Evolutionary conservation across 2,888 invertebrate genomes (phyloP), one percentile per base, ranked within the genome.

Genomic region (Yponomeuta sedellus): DNA sequence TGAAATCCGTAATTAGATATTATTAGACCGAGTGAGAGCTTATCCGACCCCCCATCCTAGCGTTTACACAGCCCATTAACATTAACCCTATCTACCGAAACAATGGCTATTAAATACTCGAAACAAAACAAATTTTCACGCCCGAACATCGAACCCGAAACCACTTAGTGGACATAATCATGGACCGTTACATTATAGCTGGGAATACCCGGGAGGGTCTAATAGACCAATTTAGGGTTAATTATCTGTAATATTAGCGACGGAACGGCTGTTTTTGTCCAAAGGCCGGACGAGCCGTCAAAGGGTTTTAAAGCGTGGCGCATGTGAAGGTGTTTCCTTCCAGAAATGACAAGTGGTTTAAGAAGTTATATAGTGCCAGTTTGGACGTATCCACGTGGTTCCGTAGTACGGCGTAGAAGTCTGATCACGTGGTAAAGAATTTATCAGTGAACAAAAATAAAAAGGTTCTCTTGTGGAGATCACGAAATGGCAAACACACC

Each of bases 141-240:
- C 59, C 59, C 59, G 59, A 59, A 25, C 59, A 20, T 22, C 59
- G 25, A 11, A 20, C 20, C 59, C 59, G 25, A 59, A 20, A 20
- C 59, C 59, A 59, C 59, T 59, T 59, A 59, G 59, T 59, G 59
- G 59, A 59, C 25, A 59, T 59, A 52, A 52, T 52, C 59, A 59
- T 59, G 22, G 59, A 10, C 11, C 59, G 59, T 25, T 59, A 59
- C 59, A 59, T 59, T 20, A 59, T 59, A 11, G 25, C 59, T n/a
- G 22, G 20, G 22, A 59, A 25, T 22, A 20, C 59, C 59, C 25
- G 25, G 20, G 25, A 59, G 59, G 59, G 59, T 59, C 59, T 59
- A 59, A 59, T 59, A 59, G 59, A 12, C 20, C 59, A 22, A 59
- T 59, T 59, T 59, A 59, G 25, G 59, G 59, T 59, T 59, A 25